These are phyloP conservation scores for Synergus itoensis DNA, from an alignment of 2,888 invertebrate genomes.

Conservation along the genomic window DNA sequence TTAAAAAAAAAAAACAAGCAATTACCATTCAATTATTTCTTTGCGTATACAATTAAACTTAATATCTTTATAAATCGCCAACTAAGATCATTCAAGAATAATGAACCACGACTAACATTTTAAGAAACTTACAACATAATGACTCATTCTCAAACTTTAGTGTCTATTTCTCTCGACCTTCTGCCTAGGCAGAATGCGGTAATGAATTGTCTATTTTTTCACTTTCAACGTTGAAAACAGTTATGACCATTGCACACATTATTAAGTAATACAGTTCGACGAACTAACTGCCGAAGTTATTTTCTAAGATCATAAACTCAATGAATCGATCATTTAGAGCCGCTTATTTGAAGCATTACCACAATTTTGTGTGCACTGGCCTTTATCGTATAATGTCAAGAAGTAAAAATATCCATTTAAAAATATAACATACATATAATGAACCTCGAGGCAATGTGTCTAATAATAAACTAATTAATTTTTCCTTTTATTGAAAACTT, in stretches of 20 bases:
- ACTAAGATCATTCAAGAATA: background rate
- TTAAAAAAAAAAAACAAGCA: background rate
- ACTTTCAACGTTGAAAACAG: slow-evolving; percentile 36
- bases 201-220: background rate
- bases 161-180: slow-evolving; percentile 2
- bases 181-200: background rate
- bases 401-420: slow-evolving; percentile 21
- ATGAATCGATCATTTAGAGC: slow-evolving; percentile 17
- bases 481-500: background rate
- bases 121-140: background rate
- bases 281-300: background rate
- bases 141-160: background rate
- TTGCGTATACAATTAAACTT: background rate
- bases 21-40: background rate
- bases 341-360: background rate
- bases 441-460: slow-evolving; percentile 12
- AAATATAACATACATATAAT: background rate
- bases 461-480: background rate
- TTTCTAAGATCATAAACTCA: slow-evolving; percentile 26
- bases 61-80: background rate
- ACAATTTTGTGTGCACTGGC: slow-evolving; percentile 31
- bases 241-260: slow-evolving; percentile 32
- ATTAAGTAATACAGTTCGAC: slow-evolving; percentile 2
- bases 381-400: slow-evolving; percentile 15
- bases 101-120: background rate